Evolutionary conservation across 2,797 vertebrate genomes (phyloP), one percentile per base, ranked within the genome.

Genomic region (Rhinophrynus dorsalis): DNA sequence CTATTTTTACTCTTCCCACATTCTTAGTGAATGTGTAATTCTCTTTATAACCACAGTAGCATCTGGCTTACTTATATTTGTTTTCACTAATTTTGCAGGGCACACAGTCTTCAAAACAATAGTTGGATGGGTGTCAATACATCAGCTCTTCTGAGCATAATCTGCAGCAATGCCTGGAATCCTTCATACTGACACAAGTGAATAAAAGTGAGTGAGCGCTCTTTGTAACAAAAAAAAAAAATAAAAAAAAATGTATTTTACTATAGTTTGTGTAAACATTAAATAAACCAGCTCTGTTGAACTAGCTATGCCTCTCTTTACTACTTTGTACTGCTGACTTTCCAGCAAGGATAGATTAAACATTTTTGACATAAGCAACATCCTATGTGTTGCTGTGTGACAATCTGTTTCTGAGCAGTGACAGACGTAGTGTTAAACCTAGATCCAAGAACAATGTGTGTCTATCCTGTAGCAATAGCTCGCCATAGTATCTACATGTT

Each of bases 1-100:
- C 69, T 72, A 72, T 72, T 72, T 66, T 48, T 65, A 72, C 24
- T 52, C 42, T 72, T 72, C 69, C 44, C 61, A 65, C 54, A 20
- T 65, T 57, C 24, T 66, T 44, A 12, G 24, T 58, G 45, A 60
- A 44, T 54, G 45, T 67, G 70, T 60, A 51, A 73, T 71, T 42
- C 45, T 65, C 47, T 37, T 59, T 5, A 29, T 30, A 38, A 35
- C 42, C 20, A 13, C 47, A 54, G 68, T 48, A 65, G 55, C 62
- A 66, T 60, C 62, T 66, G 55, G 35, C 18, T 73, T 8, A 45
- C 62, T 66, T 51, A 48, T 37, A 6, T 37, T 60, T 67, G 35
- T 60, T 73, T 73, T 67, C 47, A 27, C 50, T 51, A 32, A 54
- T 45, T 59, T 35, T 63, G 54, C 11, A 57, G 52, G 50, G 23